Base-by-base conservation (phyloP, 2,888 invertebrate species). In the Heliconius ismenius region DNA sequence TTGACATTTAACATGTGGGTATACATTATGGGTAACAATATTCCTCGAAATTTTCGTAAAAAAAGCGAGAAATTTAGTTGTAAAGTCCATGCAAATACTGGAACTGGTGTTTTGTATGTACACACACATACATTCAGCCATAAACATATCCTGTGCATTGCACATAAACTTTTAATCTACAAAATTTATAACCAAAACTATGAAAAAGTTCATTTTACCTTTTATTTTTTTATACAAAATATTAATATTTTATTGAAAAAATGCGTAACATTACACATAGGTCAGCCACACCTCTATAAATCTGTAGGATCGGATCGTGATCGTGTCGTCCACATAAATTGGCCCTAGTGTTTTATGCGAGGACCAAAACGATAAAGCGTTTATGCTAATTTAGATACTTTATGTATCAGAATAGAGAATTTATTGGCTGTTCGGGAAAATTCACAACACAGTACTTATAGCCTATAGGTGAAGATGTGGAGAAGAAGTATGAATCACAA, bases 301-400 rank as follows among this genome's bases (percentile, higher is more conserved):
- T 83, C 80, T 81, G 58, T 67, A 77, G 77, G 80, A 78, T 84
- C 83, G 83, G 76, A 82, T 81, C 82, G 82, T 79, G 80, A 81
- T 83, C 84, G 83, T 83, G 81, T 84, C 83, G 84, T 80, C 67
- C 65, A 74, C 76, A 79, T 75, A 75, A 78, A 82, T 79, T 78
- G 80, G 74, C 78, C 60, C 80, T 76, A 79, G 79, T 83, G 79
- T 82, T 83, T 84, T 83, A 83, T 83, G 83, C 77, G 73, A 77
- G 80, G 82, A 79, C 80, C 81, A 76, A 58, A 77, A 81, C 86
- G 83, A 86, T 87, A 86, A 86, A 86, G 83, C 83, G 87, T 86
- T 87, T 87, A 88, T 88, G 87, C 86, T 86, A 87, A 88, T 87
- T 85, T 82, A 76, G 76, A 81, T 81, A 85, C 83, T 87, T 87